Base-by-base conservation (phyloP, 2,113 vertebrate genomes). In the Thamnophis sirtalis region DNA sequence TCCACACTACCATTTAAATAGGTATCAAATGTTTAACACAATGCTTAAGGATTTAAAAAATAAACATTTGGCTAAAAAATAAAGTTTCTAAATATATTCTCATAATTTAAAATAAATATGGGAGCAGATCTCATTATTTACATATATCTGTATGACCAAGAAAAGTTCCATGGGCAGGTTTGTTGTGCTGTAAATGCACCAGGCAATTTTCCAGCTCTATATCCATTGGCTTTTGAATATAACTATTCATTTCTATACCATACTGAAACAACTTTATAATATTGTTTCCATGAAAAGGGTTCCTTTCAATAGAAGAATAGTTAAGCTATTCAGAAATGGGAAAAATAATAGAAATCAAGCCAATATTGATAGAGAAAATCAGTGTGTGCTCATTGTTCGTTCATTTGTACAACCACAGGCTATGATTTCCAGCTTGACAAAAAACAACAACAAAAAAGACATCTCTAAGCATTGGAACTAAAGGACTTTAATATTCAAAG, bases 381-480 rank as follows among this genome's bases (percentile, higher is more conserved):
- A 89, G 93, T 0, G 11, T 97, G 95, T 97, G 97, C 95, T 97
- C 96, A 92, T 91, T 88, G 60, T 86, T 94, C 91, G 92, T 17
- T 95, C 92, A 93, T 90, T 94, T 95, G 91, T 89, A 94, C 90
- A 92, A 91, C 93, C 86, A 90, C 21, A 94, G 93, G 86, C 58
- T 88, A 94, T 87, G 17, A 92, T 88, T 87, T 94, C 95, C 84
- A 93, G 53, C 91, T 95, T 87, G 56, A 84, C 95, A 96, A 85
- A 87, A 84, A 85, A 22, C 43, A 58, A 26, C 7, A 96, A 92
- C 28, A 94, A 91, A 90, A 90, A 24, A 54, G 11, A 49, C 43
- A 56, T 21, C 48, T 24, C n/a, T 51, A 58, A 63, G 80, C 87
- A 50, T 49, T 50, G 43, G 87, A 84, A 92, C 50, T 84, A 21